A percentile compares a stretch with the other conserved stretches of the same genome.
These are phyloP conservation scores for Molorchus minor DNA, from an alignment of 2,888 invertebrate species.

Conservation along the genomic window DNA sequence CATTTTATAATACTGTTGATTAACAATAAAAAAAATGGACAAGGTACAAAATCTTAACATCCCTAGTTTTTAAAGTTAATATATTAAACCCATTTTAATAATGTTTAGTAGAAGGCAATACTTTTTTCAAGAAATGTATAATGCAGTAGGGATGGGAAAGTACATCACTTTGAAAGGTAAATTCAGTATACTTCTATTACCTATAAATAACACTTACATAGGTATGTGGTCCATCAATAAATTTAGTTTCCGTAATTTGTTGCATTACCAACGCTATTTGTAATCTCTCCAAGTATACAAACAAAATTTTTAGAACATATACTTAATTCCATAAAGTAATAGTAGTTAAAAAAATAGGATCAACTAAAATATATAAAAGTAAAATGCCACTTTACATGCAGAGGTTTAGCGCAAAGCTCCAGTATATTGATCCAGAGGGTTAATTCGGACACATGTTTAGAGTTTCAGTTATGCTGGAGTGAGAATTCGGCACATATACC, in stretches of 20 bases:
- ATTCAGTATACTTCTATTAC: slow-evolving; percentile 39
- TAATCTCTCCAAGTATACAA: too few relatives aligned
- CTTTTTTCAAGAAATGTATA: slow-evolving; percentile 31
- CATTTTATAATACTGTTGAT: slow-evolving; percentile 36
- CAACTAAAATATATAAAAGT: too few relatives aligned
- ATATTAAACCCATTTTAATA: slow-evolving; percentile 32
- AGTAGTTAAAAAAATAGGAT: too few relatives aligned
- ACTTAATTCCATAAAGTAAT: too few relatives aligned
- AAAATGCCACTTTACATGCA: too few relatives aligned
- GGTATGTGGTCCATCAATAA: slow-evolving; percentile 22
- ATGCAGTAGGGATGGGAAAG: slow-evolving; percentile 26
- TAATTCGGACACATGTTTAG: too few relatives aligned
- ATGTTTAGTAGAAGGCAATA: slow-evolving; percentile 46
- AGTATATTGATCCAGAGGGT: too few relatives aligned
- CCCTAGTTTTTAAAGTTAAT: slow-evolving; percentile 30
- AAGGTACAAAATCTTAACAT: slow-evolving; percentile 50
- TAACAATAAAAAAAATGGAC: slow-evolving; percentile 46
- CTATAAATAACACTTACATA: slow-evolving; percentile 27
- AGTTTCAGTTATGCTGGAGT: too few relatives aligned
- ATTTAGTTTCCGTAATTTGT: not conserved
- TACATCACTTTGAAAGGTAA: slow-evolving; percentile 9
- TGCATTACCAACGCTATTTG: slow-evolving; percentile 1
- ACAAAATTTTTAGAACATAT: too few relatives aligned
- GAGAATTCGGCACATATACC: too few relatives aligned
- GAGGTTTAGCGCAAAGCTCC: too few relatives aligned